phyloP scores from a whole-genome alignment of 2,113 vertebrate genomes.

The Cichladusa arquata region DNA sequence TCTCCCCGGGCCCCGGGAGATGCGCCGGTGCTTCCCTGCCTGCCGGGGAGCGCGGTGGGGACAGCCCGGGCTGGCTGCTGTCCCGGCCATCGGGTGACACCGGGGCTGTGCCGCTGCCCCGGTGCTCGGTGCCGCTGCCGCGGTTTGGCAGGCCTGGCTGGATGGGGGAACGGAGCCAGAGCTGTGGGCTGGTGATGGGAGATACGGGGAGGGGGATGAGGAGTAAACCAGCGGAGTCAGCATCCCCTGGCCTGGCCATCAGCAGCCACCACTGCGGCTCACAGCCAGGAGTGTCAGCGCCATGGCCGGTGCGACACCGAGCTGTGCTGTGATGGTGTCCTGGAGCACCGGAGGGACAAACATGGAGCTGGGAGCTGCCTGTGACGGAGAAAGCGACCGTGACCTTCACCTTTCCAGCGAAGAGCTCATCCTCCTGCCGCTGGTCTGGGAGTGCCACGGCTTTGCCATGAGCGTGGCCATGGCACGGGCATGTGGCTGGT shows the following conservation, averaged over 20 bases:
- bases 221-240: background rate
- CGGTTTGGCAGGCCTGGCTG: background rate
- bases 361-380: background rate
- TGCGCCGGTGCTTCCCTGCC: background rate
- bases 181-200: background rate
- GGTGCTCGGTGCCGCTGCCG: background rate
- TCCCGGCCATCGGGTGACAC: background rate
- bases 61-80: rapidly evolving
- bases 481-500: rapidly evolving
- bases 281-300: rapidly evolving
- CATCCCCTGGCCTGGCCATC: rapidly evolving
- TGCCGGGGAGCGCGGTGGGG: background rate
- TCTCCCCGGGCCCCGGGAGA: slow-evolving; percentile 23
- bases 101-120: background rate
- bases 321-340: rapidly evolving
- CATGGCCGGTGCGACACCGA: rapidly evolving
- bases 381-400: background rate
- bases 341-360: background rate
- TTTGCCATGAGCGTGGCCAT: rapidly evolving
- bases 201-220: background rate
- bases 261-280: rapidly evolving
- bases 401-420: slow-evolving; percentile 9
- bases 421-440: background rate
- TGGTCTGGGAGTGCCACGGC: background rate
- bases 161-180: rapidly evolving